phyloP scores from a whole-genome alignment of 2,113 vertebrate species.

The human region GRCh38 chr2:67297001-67297500 shows the following conservation, averaged over 20 bases:
- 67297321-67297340: background rate
- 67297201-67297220: background rate
- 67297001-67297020: background rate
- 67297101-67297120: background rate
- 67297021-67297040: background rate
- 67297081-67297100: background rate
- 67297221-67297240: background rate
- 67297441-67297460: no score
- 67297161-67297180: background rate
- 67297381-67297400: background rate
- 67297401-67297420: background rate
- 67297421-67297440: background rate
- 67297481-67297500: background rate
- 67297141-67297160: background rate
- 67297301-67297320: background rate
- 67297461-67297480: background rate
- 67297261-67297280: background rate
- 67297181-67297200: background rate
- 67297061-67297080: background rate
- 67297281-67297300: conserved; percentile 32
- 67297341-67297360: background rate
- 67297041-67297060: background rate
- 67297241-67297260: background rate
- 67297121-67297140: background rate
- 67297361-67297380: background rate